Evolutionary conservation across 2,888 invertebrate species (phyloP).

Genomic region (Nebria brevicollis): DNA sequence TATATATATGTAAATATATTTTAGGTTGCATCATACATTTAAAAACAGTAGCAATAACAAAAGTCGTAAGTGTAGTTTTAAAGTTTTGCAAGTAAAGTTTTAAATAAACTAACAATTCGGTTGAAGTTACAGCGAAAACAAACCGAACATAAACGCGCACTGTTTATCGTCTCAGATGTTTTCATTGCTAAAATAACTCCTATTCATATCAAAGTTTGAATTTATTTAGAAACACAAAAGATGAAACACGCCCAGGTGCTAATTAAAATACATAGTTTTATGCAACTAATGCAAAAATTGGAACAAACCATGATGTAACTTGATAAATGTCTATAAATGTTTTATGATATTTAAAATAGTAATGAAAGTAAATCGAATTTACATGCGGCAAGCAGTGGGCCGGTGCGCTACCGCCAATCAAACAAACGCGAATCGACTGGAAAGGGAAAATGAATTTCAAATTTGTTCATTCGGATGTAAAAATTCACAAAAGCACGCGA

Average conservation of each 20-base stretch:
- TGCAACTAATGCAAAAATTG: no score
- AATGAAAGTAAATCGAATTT: conserved; percentile 31
- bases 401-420: conserved; percentile 13
- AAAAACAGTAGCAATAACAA: neutral
- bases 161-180: neutral
- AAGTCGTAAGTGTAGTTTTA: neutral
- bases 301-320: no score
- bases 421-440: conserved; percentile 27
- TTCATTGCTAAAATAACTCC: neutral
- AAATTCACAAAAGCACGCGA: neutral
- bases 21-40: neutral
- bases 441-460: conserved; percentile 30
- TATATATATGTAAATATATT: neutral
- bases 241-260: neutral
- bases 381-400: conserved; percentile 17
- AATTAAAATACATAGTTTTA: no score
- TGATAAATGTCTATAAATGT: neutral
- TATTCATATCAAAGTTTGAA: neutral
- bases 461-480: conserved; percentile 32
- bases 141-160: neutral
- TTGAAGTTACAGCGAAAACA: neutral
- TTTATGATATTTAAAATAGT: conserved; percentile 26
- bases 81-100: neutral
- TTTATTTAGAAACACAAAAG: neutral
- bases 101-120: neutral